Percentiles rank a stretch among this genome's conserved stretches.
Conservation (phyloP, 2,113 vertebrate genomes). For the Gopherus evgoodei region DNA sequence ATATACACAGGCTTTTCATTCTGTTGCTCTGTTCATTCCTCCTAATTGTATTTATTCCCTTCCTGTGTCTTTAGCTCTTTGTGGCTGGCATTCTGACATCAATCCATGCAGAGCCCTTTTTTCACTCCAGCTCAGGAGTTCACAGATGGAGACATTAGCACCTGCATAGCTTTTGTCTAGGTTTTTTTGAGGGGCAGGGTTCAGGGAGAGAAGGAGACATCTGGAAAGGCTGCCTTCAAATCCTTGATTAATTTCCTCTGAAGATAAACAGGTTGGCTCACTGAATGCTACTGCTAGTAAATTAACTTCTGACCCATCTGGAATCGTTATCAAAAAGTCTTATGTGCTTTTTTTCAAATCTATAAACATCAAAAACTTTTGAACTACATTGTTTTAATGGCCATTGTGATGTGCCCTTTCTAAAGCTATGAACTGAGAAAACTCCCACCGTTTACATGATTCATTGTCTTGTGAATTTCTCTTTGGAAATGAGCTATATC, state of each 20-base stretch:
- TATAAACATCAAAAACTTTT: constrained; percentile 26
- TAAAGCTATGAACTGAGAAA: not conserved
- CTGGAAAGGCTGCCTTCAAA: constrained; percentile 36
- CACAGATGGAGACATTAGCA: constrained; percentile 32
- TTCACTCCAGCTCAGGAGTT: constrained; percentile 34
- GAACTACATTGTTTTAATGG: not conserved
- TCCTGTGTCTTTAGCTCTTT: not conserved
- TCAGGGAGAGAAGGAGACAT: not conserved
- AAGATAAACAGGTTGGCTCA: constrained; percentile 26
- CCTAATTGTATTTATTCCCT: not conserved
- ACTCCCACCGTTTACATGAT: not conserved
- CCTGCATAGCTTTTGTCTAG: constrained; percentile 7
- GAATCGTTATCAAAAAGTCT: constrained; percentile 31
- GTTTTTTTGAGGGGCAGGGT: not conserved
- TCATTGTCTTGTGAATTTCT: not conserved
- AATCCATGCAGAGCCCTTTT: not conserved
- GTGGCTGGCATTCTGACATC: not conserved
- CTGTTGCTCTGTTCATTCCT: not conserved
- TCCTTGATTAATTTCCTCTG: constrained; percentile 59
- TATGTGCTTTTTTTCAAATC: constrained; percentile 42
- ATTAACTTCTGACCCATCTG: constrained; percentile 63
- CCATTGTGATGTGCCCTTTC: not conserved
- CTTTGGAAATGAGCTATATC: not conserved
- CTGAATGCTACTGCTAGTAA: constrained; percentile 19
- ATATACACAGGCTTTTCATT: not conserved